Evolutionary conservation across 2,113 vertebrate species (phyloP).

Genomic region (Protobothrops flavoviridis): DNA sequence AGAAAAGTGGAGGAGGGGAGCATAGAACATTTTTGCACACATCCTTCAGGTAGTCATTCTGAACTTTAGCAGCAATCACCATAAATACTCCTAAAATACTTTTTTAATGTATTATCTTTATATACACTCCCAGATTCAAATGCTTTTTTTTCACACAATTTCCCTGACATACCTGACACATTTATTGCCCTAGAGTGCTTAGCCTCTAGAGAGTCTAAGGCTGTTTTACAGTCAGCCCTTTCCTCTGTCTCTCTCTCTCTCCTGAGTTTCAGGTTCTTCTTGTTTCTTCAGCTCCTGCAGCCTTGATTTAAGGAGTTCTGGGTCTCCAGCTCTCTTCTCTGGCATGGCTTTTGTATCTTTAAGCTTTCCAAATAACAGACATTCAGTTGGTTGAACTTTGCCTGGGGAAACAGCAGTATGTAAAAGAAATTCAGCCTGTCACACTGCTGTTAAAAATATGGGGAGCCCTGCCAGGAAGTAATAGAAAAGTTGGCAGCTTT

Average conservation of each 20-base stretch:
- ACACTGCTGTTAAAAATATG: neutral
- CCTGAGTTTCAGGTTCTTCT: neutral
- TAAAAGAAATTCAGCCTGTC: neutral
- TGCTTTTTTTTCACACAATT: neutral
- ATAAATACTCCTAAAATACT: neutral
- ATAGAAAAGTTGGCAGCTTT: neutral
- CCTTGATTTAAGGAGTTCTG: neutral
- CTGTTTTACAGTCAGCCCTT: neutral
- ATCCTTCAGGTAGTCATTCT: neutral
- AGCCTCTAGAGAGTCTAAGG: neutral
- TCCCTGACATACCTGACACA: neutral
- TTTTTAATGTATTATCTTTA: neutral
- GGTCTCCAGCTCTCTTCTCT: neutral
- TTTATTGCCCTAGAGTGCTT: neutral
- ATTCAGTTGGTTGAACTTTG: neutral
- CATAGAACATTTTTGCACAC: neutral
- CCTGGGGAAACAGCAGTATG: neutral
- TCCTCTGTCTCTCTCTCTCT: neutral
- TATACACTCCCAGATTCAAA: neutral
- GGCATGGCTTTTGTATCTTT: neutral
- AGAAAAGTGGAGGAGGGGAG: neutral
- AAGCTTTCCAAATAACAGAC: neutral
- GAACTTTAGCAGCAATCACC: neutral
- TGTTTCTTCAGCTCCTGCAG: neutral
- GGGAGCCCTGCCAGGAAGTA: neutral